phyloP scores from a whole-genome alignment of 2,797 vertebrate species.

The Hippoglossus hippoglossus region DNA sequence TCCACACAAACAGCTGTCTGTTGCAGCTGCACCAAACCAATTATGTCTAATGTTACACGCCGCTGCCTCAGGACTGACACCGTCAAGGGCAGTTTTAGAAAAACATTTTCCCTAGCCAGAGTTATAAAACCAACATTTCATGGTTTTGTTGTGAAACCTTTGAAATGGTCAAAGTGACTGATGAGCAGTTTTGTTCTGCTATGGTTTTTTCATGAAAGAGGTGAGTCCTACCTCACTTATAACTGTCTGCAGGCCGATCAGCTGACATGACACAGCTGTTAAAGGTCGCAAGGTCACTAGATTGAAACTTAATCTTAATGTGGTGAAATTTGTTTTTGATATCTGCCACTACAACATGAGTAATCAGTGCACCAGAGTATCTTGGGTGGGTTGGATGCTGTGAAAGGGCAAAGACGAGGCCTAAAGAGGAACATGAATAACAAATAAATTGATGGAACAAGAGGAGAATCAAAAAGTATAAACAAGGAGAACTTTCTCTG shows the following conservation, averaged over 20 bases:
- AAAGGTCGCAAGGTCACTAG: background rate
- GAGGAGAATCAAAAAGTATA: background rate
- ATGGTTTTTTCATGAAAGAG: conserved; percentile 7
- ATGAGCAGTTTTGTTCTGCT: conserved; percentile 10
- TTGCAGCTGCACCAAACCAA: conserved; percentile 24
- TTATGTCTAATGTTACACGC: conserved; percentile 41
- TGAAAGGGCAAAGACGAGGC: background rate
- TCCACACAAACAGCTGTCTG: conserved; percentile 34
- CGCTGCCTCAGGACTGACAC: conserved; percentile 20
- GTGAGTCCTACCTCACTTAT: background rate
- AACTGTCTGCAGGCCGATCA: conserved; percentile 7
- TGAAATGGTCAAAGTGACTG: background rate
- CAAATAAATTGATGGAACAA: background rate
- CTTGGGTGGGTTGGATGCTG: background rate
- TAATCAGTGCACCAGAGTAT: background rate
- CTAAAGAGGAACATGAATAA: background rate
- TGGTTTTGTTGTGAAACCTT: background rate
- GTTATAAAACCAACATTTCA: background rate
- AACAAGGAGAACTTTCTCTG: too few relatives aligned
- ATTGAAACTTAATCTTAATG: background rate
- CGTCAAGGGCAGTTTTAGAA: background rate
- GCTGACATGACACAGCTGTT: conserved; percentile 1
- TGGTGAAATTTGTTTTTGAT: conserved; percentile 12
- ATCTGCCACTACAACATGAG: background rate
- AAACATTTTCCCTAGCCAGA: background rate